Evolutionary conservation across 2,888 invertebrate genomes (phyloP).

Genomic region (Drosophila stalkeri): DNA sequence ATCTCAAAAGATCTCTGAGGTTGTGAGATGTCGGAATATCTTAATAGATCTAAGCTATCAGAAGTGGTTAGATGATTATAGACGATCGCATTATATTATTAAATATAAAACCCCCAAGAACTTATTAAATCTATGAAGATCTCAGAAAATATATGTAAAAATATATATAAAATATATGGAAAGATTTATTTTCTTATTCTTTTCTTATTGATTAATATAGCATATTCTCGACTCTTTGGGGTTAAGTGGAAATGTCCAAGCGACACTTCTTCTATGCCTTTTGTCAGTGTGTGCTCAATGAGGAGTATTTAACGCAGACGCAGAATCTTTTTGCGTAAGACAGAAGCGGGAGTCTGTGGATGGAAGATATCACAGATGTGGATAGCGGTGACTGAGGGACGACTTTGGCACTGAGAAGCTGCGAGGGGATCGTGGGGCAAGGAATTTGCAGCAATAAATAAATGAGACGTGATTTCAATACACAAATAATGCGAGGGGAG

Average conservation of each 20-base stretch:
- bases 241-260: slow-evolving; percentile 41
- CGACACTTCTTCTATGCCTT: slow-evolving; percentile 61
- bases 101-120: too few species aligned
- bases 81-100: too few species aligned
- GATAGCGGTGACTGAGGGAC: neutral
- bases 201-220: too few species aligned
- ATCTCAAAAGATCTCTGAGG: neutral
- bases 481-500: slow-evolving; percentile 81
- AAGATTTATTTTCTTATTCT: too few species aligned
- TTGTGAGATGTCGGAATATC: neutral
- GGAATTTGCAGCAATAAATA: slow-evolving; percentile 84
- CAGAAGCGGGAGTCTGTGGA: slow-evolving; percentile 42
- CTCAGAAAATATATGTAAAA: too few species aligned
- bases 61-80: too few species aligned
- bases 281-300: slow-evolving; percentile 14
- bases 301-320: slow-evolving; percentile 72
- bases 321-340: slow-evolving; percentile 56
- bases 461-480: slow-evolving; percentile 86
- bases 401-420: neutral
- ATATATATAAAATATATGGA: too few species aligned
- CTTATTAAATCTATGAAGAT: too few species aligned
- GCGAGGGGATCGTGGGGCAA: slow-evolving; percentile 10
- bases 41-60: too few species aligned
- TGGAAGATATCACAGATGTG: slow-evolving; percentile 1
- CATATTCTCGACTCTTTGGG: slow-evolving; percentile 5